Conservation (phyloP, 35 echinoderm and acorn worm species). For the Hemicentrotus pulcherrimus region DNA sequence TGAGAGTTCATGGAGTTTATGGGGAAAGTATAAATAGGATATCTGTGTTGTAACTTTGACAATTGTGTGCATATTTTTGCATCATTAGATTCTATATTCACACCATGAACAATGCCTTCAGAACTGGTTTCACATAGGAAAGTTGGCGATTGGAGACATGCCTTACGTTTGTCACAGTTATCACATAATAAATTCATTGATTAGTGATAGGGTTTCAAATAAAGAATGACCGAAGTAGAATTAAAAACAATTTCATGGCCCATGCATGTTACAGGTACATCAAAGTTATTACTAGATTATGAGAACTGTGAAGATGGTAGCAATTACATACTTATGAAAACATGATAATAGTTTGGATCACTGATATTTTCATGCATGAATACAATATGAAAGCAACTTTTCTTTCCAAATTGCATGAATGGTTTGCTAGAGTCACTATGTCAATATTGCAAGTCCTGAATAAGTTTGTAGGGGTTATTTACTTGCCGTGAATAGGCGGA, state of each 20-base stretch:
- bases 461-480: background rate
- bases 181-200: background rate
- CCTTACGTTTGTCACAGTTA: background rate
- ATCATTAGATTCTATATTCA: no score
- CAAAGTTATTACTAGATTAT: background rate
- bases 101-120: no score
- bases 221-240: no score
- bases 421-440: background rate
- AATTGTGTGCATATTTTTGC: no score
- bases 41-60: no score
- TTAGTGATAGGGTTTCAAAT: background rate
- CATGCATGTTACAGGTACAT: background rate
- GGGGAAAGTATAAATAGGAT: no score
- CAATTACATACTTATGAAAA: background rate
- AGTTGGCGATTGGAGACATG: no score
- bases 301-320: background rate
- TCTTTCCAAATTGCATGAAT: background rate
- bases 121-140: no score
- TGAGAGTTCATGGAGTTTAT: no score
- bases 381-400: background rate
- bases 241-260: background rate
- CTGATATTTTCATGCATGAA: constrained; percentile 5
- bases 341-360: background rate
- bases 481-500: constrained; percentile 52
- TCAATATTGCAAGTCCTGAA: constrained; percentile 45